phyloP scores from a whole-genome alignment of 2,888 invertebrate species.

The Cephonodes hylas region DNA sequence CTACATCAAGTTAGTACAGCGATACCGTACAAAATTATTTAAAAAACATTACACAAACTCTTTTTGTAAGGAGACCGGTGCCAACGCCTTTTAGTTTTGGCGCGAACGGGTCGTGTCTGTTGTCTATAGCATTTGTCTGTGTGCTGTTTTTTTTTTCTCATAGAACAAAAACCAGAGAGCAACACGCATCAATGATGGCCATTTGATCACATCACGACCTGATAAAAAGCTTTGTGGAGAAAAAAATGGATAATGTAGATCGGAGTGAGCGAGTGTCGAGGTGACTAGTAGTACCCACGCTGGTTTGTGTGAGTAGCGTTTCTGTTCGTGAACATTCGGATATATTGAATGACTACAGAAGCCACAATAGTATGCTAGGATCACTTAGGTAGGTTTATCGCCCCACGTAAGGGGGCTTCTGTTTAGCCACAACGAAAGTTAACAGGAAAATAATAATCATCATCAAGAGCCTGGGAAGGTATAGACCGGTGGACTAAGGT shows the following conservation, averaged over 20 bases:
- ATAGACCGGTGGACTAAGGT: too few relatives aligned
- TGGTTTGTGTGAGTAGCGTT: not conserved
- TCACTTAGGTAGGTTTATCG: too few relatives aligned
- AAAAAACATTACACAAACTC: constrained; percentile 13
- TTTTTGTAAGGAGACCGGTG: constrained; percentile 30
- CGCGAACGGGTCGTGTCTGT: constrained; percentile 40
- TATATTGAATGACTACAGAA: too few relatives aligned
- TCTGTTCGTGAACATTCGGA: not conserved
- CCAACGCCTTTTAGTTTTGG: constrained; percentile 45
- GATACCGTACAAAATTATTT: not conserved
- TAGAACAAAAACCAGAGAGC: constrained; percentile 44
- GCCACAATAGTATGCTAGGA: too few relatives aligned
- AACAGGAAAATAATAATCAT: too few relatives aligned
- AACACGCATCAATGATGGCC: constrained; percentile 57
- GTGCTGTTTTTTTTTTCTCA: constrained; percentile 43
- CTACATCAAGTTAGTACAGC: not conserved
- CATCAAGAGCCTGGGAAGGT: too few relatives aligned
- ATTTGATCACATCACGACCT: constrained; percentile 52
- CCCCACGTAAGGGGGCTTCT: too few relatives aligned
- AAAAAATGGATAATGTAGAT: constrained; percentile 47
- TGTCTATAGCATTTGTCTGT: constrained; percentile 15
- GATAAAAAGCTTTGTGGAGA: constrained; percentile 32
- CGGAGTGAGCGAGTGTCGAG: constrained; percentile 28
- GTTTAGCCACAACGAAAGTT: too few relatives aligned
- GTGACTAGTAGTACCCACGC: not conserved